phyloP scores from a whole-genome alignment of 1,140 invertebrate species.

The Drosophila busckii region DNA sequence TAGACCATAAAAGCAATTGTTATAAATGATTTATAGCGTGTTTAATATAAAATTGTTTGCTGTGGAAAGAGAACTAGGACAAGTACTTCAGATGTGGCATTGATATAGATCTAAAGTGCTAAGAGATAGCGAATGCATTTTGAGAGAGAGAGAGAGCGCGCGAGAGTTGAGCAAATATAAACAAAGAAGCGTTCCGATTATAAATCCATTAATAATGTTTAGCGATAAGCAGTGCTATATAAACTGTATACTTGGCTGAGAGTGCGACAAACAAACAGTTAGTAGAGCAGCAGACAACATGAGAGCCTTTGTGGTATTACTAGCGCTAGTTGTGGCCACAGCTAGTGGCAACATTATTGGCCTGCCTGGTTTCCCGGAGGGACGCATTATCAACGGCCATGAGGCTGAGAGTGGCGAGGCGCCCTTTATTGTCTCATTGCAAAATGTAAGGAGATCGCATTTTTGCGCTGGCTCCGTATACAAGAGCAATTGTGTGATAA shows the following conservation, averaged over 20 bases:
- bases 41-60: too few relatives aligned
- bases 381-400: conserved; percentile 76
- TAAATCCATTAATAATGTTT: too few relatives aligned
- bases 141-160: background rate
- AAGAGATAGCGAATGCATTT: background rate
- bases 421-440: conserved; percentile 68
- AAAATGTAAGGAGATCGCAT: conserved; percentile 22
- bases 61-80: too few relatives aligned
- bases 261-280: conserved; percentile 15
- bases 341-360: conserved; percentile 31
- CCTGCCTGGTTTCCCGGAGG: conserved; percentile 54
- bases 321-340: conserved; percentile 47
- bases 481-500: conserved; percentile 21
- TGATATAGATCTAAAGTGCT: conserved; percentile 30
- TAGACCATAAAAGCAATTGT: too few relatives aligned
- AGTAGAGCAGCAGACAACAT: conserved; percentile 30
- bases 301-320: conserved; percentile 56
- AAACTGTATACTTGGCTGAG: conserved; percentile 5
- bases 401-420: conserved; percentile 56
- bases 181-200: too few relatives aligned
- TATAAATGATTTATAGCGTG: too few relatives aligned
- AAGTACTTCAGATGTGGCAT: too few relatives aligned
- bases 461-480: conserved; percentile 57
- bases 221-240: too few relatives aligned
- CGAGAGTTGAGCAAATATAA: too few relatives aligned